Conservation (phyloP, 2,113 vertebrate genomes). For the Eidolon helvum region DNA sequence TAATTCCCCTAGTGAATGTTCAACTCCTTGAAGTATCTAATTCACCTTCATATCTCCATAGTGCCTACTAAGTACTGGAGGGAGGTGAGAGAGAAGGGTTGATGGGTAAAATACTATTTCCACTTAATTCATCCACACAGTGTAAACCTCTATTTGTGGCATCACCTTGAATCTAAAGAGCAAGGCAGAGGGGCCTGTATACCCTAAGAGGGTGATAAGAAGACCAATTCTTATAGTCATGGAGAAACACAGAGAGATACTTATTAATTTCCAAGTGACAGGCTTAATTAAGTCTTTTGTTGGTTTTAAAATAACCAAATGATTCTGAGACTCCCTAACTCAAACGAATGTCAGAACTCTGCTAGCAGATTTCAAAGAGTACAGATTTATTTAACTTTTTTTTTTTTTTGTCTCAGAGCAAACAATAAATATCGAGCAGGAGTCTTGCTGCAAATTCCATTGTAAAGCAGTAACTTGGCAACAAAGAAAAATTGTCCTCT, state of each 20-base stretch:
- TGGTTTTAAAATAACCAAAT: background rate
- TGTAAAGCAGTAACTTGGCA: background rate
- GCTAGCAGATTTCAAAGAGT: constrained; percentile 5
- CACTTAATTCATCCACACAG: background rate
- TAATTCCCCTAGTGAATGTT: background rate
- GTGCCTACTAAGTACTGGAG: background rate
- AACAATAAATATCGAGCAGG: background rate
- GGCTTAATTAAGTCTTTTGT: background rate
- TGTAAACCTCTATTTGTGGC: background rate
- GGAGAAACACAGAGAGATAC: background rate
- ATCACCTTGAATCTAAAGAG: background rate
- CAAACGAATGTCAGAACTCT: background rate
- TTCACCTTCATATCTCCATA: background rate
- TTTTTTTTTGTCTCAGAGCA: background rate
- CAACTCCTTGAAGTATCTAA: background rate
- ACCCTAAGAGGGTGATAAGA: background rate
- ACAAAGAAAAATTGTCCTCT: background rate
- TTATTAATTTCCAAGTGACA: background rate
- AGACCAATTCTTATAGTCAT: background rate
- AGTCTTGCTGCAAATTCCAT: background rate
- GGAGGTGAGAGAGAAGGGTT: background rate
- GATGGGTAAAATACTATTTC: background rate
- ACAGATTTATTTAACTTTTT: background rate
- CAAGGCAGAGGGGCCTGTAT: background rate
- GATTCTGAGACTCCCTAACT: background rate